A percentile compares a stretch with the other conserved stretches of the same genome.
Evolutionary conservation across 1,140 invertebrate species (phyloP).

Genomic region (Drosophila pandora): DNA sequence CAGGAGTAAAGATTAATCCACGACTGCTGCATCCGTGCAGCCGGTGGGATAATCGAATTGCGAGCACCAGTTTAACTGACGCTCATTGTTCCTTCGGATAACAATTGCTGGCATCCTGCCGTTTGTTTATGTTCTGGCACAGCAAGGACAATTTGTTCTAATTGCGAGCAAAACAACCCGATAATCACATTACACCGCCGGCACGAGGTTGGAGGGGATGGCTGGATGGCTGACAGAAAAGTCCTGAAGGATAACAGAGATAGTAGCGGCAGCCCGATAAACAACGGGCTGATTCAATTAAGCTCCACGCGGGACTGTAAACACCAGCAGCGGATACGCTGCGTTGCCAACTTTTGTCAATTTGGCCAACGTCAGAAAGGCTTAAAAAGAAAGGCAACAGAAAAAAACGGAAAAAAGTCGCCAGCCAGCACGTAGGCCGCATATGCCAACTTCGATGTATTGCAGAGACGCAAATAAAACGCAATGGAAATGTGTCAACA

Average conservation of each 20-base stretch:
- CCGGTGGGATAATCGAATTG: conserved; percentile 21
- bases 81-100: conserved; percentile 21
- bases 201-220: neutral
- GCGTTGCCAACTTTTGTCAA: conserved; percentile 30
- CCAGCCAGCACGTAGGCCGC: conserved; percentile 33
- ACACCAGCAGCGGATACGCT: conserved; percentile 11
- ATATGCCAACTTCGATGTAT: conserved; percentile 64
- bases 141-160: conserved; percentile 58
- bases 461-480: conserved; percentile 68
- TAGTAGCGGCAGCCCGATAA: neutral
- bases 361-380: conserved; percentile 35
- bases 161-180: conserved; percentile 62
- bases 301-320: conserved; percentile 33
- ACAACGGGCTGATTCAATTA: conserved; percentile 57
- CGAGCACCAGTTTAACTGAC: conserved; percentile 3
- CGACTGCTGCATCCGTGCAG: conserved; percentile 6
- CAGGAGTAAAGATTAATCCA: conserved; percentile 13
- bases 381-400: conserved; percentile 38
- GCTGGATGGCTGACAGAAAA: neutral
- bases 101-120: conserved; percentile 18
- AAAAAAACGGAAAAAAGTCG: conserved; percentile 9
- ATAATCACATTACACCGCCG: conserved; percentile 55
- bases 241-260: conserved; percentile 2
- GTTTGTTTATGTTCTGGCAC: conserved; percentile 20
- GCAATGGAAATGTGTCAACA: conserved; percentile 75